Evolutionary conservation across 1,140 invertebrate genomes (phyloP).

Genomic region (Rhizoglyphus robini): DNA sequence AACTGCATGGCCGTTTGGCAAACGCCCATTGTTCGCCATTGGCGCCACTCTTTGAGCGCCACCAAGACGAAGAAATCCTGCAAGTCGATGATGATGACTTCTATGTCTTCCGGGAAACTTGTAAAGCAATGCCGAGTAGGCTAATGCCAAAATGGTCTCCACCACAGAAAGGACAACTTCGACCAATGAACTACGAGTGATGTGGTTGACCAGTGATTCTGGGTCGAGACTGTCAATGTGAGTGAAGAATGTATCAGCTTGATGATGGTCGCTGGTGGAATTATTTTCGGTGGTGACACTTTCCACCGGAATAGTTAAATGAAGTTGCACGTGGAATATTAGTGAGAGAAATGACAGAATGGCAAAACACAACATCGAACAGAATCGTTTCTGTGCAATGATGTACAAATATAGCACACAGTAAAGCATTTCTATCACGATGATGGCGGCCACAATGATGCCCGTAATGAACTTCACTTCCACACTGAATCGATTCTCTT

Average conservation of each 20-base stretch:
- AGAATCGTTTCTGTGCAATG: constrained; percentile 3
- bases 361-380: constrained; percentile 2
- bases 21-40: neutral
- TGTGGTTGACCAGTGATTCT: neutral
- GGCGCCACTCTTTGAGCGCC: neutral
- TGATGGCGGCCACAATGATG: neutral
- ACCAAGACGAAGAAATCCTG: constrained; percentile 2
- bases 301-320: neutral
- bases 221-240: neutral
- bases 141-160: neutral
- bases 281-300: neutral
- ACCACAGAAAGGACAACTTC: neutral
- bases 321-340: neutral
- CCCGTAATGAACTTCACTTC: neutral
- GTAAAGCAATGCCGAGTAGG: neutral
- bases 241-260: neutral
- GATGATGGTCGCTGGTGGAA: neutral
- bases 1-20: constrained; percentile 10
- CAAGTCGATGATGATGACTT: neutral
- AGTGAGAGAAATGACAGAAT: neutral
- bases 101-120: neutral
- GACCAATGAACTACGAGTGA: neutral
- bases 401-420: constrained; percentile 2
- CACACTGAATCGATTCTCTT: neutral
- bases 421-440: constrained; percentile 4